A percentile compares a stretch with the other conserved stretches of the same genome.
phyloP scores from a whole-genome alignment of 2,113 vertebrate species.

The Menidia beryllina region DNA sequence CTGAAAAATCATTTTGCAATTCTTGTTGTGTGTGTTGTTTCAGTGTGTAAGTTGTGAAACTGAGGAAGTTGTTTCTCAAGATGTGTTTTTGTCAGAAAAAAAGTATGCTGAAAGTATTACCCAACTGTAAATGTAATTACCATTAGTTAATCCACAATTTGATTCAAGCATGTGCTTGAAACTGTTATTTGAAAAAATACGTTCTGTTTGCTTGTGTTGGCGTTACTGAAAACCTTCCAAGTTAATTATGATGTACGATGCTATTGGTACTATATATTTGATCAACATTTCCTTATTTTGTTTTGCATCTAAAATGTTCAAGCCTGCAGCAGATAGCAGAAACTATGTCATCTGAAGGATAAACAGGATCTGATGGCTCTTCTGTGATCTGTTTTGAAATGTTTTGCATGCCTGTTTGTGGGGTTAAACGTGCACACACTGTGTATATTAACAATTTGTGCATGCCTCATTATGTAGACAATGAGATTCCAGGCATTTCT shows the following conservation, averaged over 20 bases:
- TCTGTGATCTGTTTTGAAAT: slow-evolving; percentile 4
- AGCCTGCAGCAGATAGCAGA: slow-evolving; percentile 11
- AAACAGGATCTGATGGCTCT: slow-evolving; percentile 22
- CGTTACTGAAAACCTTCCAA: too few relatives aligned
- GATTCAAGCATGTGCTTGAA: background rate
- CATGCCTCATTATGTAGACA: slow-evolving; percentile 50
- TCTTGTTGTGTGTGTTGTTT: background rate
- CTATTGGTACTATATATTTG: too few relatives aligned
- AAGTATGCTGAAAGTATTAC: too few relatives aligned
- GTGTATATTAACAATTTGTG: slow-evolving; percentile 29
- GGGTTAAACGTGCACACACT: slow-evolving; percentile 17
- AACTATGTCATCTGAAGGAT: slow-evolving; percentile 13
- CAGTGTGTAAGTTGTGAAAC: background rate
- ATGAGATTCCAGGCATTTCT: slow-evolving; percentile 37
- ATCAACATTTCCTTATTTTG: too few relatives aligned
- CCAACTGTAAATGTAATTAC: background rate
- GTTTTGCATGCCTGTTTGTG: slow-evolving; percentile 14
- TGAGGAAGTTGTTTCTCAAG: background rate
- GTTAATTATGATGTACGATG: too few relatives aligned
- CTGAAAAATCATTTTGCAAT: background rate
- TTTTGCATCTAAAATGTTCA: background rate
- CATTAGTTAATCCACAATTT: background rate
- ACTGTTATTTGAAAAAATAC: too few relatives aligned
- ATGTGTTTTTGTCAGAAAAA: too few relatives aligned
- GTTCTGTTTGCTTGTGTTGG: too few relatives aligned